Conservation (phyloP, 2,888 invertebrate species). For the Caenorhabditis sp. region DNA sequence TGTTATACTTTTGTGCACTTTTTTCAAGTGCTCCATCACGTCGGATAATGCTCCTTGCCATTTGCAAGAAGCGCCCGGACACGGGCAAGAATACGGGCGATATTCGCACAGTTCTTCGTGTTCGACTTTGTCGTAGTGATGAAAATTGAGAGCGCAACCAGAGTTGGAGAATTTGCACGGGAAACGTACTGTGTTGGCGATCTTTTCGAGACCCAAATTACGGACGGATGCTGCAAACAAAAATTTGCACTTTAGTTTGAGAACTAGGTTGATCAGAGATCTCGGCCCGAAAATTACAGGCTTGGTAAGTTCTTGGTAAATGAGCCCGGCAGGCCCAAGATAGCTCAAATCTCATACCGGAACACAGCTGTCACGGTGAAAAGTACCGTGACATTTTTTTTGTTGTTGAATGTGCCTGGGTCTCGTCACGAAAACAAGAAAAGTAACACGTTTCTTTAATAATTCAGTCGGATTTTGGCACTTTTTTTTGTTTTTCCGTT, state of each 20-base stretch:
- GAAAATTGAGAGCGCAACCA: slow-evolving; percentile 79
- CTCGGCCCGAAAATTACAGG: too few relatives aligned
- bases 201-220: slow-evolving; percentile 99
- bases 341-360: too few relatives aligned
- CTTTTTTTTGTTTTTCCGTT: too few relatives aligned
- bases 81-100: slow-evolving; percentile 97
- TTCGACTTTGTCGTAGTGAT: slow-evolving; percentile 89
- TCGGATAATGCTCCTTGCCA: slow-evolving; percentile 98
- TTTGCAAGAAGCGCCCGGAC: slow-evolving; percentile 98
- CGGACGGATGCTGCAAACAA: slow-evolving; percentile 83
- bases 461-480: too few relatives aligned
- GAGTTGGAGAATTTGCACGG: slow-evolving; percentile 97
- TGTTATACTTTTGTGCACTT: slow-evolving; percentile 89
- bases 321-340: too few relatives aligned
- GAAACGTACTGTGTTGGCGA: slow-evolving; percentile 96
- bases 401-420: too few relatives aligned
- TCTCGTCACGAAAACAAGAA: too few relatives aligned
- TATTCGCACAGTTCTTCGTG: slow-evolving; percentile 98
- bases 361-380: too few relatives aligned
- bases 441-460: too few relatives aligned
- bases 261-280: too few relatives aligned
- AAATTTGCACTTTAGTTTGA: not conserved
- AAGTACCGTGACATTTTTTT: too few relatives aligned
- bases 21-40: slow-evolving; percentile 97
- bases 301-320: too few relatives aligned